Percentiles rank a stretch among this genome's conserved stretches.
Conservation (phyloP, 2,888 invertebrate species). For the Brenthis ino region DNA sequence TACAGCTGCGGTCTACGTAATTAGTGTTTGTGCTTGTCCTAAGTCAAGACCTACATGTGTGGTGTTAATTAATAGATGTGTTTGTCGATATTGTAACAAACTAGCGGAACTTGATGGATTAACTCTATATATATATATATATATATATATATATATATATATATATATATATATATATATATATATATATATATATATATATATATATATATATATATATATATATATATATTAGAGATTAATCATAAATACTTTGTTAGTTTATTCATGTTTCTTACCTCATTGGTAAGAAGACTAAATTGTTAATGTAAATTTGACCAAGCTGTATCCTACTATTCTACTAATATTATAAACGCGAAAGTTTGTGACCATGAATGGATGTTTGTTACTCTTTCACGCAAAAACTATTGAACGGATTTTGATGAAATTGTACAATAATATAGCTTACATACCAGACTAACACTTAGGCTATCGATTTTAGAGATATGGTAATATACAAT, state of each 20-base stretch:
- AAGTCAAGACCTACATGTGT: slow-evolving; percentile 15
- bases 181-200: not conserved
- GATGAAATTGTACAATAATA: too few relatives aligned
- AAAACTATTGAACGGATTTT: too few relatives aligned
- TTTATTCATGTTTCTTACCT: too few relatives aligned
- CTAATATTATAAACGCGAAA: too few relatives aligned
- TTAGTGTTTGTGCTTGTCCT: slow-evolving; percentile 22
- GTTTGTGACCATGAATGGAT: too few relatives aligned
- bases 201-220: not conserved
- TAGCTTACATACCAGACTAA: too few relatives aligned
- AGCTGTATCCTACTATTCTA: too few relatives aligned
- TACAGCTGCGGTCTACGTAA: slow-evolving; percentile 8
- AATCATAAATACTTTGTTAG: not conserved
- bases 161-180: not conserved
- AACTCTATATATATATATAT: not conserved
- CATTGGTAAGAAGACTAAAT: too few relatives aligned
- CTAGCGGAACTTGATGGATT: not conserved
- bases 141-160: not conserved
- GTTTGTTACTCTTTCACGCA: too few relatives aligned
- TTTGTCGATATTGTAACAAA: slow-evolving; percentile 10
- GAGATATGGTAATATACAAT: too few relatives aligned
- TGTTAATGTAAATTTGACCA: too few relatives aligned
- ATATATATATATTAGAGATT: not conserved
- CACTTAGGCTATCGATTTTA: too few relatives aligned
- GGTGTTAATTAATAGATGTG: slow-evolving; percentile 19